Conservation (phyloP, 1,140 invertebrate genomes). For the Bombyx mori region DNA sequence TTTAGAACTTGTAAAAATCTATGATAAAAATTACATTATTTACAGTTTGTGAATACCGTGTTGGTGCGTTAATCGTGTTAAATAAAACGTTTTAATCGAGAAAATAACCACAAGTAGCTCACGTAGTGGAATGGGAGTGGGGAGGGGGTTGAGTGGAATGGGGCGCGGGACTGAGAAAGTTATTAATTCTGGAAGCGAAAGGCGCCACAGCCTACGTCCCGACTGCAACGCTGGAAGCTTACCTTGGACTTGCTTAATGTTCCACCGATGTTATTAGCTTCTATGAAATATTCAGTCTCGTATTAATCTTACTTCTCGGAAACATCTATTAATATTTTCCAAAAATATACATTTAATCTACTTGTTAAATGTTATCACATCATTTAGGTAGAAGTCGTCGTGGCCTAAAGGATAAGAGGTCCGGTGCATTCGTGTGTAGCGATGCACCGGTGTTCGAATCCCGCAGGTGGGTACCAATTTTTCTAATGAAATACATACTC, state of each 20-base stretch:
- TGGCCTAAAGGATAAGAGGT: too few relatives aligned
- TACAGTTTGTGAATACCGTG: too few relatives aligned
- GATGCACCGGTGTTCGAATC: too few relatives aligned
- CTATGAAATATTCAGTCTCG: too few relatives aligned
- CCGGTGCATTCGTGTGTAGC: too few relatives aligned
- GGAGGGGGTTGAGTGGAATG: conserved; percentile 17
- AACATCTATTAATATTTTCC: neutral
- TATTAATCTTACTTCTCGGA: too few relatives aligned
- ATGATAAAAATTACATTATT: too few relatives aligned
- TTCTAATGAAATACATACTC: too few relatives aligned
- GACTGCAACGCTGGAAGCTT: conserved; percentile 63
- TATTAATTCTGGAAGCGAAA: conserved; percentile 69
- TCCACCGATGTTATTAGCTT: conserved; percentile 56
- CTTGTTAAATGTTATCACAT: neutral
- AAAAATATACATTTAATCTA: neutral
- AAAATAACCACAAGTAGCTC: conserved; percentile 32
- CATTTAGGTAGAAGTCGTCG: too few relatives aligned
- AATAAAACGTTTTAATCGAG: conserved; percentile 15
- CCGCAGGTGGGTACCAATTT: too few relatives aligned
- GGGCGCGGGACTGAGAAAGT: conserved; percentile 47
- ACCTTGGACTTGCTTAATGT: conserved; percentile 63
- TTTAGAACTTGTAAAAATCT: too few relatives aligned
- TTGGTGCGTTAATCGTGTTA: neutral
- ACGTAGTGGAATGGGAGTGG: conserved; percentile 29
- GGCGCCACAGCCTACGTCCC: conserved; percentile 57